Evolutionary conservation across 2,888 invertebrate species (phyloP).

Genomic region (Conus canariensis): DNA sequence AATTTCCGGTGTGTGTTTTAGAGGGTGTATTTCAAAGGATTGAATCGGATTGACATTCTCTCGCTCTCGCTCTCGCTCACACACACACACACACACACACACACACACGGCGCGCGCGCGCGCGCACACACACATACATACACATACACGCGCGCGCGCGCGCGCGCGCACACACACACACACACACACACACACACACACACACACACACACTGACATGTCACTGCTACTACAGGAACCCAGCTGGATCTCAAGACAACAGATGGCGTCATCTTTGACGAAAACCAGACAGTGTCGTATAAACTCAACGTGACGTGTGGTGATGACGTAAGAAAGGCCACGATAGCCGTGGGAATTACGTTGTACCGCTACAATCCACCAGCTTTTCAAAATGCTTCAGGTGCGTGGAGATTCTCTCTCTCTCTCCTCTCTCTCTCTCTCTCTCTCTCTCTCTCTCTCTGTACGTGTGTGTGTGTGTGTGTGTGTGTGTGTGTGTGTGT

Average conservation of each 20-base stretch:
- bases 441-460: neutral
- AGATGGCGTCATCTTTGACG: neutral
- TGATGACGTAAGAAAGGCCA: neutral
- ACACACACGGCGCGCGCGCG: slow-evolving; percentile 8
- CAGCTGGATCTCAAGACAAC: neutral
- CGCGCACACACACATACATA: slow-evolving; percentile 4
- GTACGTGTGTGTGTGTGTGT: neutral
- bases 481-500: neutral
- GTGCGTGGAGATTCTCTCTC: neutral
- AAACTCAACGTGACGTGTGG: slow-evolving; percentile 13
- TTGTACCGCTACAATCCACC: neutral
- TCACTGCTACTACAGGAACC: neutral
- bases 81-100: slow-evolving; percentile 35
- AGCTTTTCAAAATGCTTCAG: neutral
- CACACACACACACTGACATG: neutral
- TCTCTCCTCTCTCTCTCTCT: neutral
- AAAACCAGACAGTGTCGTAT: neutral
- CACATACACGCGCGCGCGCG: neutral
- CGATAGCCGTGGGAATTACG: neutral
- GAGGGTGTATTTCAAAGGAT: no score
- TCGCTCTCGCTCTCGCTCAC: neutral
- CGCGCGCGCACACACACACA: neutral
- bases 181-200: neutral
- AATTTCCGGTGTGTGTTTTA: no score
- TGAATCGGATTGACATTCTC: no score